Conservation (phyloP, 2,113 vertebrate genomes). For the Hippoglossus stenolepis region DNA sequence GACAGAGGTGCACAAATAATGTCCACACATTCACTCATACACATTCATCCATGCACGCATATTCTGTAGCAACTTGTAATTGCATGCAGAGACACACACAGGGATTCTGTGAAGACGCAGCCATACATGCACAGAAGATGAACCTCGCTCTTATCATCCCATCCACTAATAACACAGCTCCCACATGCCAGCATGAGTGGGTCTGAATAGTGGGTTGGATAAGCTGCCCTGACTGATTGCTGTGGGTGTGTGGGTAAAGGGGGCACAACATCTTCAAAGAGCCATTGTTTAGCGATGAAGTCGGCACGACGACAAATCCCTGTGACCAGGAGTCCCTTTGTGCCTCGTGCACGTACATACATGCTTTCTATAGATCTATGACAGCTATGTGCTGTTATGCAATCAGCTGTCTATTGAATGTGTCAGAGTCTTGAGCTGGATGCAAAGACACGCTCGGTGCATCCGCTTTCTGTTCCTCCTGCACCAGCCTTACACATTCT, state of each 20-base stretch:
- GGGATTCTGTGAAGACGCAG: conserved; percentile 17
- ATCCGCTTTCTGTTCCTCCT: conserved; percentile 43
- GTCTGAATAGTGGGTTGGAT: conserved; percentile 55
- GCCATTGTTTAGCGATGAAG: conserved; percentile 53
- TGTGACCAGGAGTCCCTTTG: conserved; percentile 38
- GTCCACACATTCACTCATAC: background rate
- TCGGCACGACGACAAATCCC: conserved; percentile 59
- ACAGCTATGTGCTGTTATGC: conserved; percentile 57
- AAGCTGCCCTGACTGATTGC: conserved; percentile 63
- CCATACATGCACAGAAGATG: conserved; percentile 15
- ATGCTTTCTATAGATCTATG: conserved; percentile 49
- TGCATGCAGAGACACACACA: conserved; percentile 6
- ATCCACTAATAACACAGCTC: conserved; percentile 24
- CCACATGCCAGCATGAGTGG: conserved; percentile 55
- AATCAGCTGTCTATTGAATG: conserved; percentile 54
- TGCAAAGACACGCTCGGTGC: conserved; percentile 51
- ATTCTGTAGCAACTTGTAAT: conserved; percentile 6
- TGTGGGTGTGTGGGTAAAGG: conserved; percentile 52
- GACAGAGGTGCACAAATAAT: conserved; percentile 11
- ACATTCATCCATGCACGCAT: background rate
- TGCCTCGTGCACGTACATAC: conserved; percentile 43
- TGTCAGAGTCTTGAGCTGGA: conserved; percentile 57
- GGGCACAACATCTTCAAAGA: conserved; percentile 63
- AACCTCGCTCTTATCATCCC: conserved; percentile 15
- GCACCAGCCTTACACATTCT: background rate